These are phyloP conservation scores for Anabacerthia variegaticeps DNA, from an alignment of 2,797 vertebrate species.

Conservation along the genomic window DNA sequence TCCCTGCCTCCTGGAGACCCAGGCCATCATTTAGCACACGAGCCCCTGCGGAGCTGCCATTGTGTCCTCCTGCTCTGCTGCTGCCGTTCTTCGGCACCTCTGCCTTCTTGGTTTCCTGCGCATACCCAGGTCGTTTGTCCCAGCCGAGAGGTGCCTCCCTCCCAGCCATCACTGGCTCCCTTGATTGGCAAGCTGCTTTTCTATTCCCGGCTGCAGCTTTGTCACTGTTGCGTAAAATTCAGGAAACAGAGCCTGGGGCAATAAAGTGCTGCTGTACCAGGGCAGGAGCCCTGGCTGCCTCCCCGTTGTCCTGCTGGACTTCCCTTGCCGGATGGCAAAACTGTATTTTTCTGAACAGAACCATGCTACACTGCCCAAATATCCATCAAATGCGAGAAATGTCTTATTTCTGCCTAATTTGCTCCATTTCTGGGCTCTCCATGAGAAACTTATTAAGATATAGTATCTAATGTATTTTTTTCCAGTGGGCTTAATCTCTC, in stretches of 20 bases:
- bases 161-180: neutral
- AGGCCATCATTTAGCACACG: fast-evolving
- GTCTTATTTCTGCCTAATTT: neutral
- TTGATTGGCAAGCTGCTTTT: neutral
- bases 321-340: neutral
- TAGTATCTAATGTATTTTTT: neutral
- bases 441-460: neutral
- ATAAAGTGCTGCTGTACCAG: neutral
- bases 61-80: neutral
- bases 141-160: neutral
- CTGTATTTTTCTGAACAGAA: neutral
- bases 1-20: neutral
- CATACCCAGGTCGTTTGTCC: fast-evolving
- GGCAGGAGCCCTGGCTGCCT: neutral
- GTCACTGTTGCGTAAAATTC: neutral
- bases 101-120: neutral
- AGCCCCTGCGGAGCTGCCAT: neutral
- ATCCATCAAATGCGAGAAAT: neutral
- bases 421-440: neutral
- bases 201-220: neutral
- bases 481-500: neutral
- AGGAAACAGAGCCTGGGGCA: neutral
- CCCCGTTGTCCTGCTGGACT: neutral
- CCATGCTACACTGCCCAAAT: fast-evolving
- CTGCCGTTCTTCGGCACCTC: neutral